These are phyloP conservation scores for Apodemia duryi DNA, from an alignment of 2,888 invertebrate species.

Conservation along the genomic window DNA sequence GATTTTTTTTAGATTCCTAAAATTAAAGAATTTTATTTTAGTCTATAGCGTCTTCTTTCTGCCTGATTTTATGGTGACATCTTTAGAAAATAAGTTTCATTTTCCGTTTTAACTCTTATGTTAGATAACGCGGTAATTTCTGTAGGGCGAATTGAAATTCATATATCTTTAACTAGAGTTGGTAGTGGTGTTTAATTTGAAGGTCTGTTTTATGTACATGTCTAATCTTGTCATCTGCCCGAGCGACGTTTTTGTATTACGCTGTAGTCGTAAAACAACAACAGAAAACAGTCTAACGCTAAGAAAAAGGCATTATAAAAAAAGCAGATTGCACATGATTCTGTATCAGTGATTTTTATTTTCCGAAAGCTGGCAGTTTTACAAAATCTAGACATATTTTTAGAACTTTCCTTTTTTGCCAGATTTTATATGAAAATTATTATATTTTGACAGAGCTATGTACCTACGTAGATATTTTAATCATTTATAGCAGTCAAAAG, in stretches of 20 bases:
- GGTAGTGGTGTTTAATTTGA: slow-evolving; percentile 57
- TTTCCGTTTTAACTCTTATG: no score
- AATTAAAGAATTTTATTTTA: no score
- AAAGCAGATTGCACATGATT: neutral
- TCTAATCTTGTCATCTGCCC: slow-evolving; percentile 32
- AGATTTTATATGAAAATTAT: no score
- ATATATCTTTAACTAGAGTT: slow-evolving; percentile 22
- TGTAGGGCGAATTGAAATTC: neutral
- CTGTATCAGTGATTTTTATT: neutral
- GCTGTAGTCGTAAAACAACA: slow-evolving; percentile 9
- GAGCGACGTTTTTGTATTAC: slow-evolving; percentile 17
- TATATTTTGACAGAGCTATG: neutral
- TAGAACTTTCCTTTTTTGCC: no score
- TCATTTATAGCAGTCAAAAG: neutral
- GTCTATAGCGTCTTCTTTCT: no score
- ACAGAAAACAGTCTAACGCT: neutral
- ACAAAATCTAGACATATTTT: no score
- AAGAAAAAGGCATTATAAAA: neutral
- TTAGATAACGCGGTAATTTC: no score
- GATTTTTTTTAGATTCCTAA: no score
- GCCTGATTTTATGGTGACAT: no score
- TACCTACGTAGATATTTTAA: neutral
- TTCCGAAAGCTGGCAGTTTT: neutral
- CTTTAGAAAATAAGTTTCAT: no score
- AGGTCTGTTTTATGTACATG: slow-evolving; percentile 28